A percentile compares a stretch with the other conserved stretches of the same genome.
Evolutionary conservation across 2,797 vertebrate species (phyloP).

Genomic region (Emys orbicularis): DNA sequence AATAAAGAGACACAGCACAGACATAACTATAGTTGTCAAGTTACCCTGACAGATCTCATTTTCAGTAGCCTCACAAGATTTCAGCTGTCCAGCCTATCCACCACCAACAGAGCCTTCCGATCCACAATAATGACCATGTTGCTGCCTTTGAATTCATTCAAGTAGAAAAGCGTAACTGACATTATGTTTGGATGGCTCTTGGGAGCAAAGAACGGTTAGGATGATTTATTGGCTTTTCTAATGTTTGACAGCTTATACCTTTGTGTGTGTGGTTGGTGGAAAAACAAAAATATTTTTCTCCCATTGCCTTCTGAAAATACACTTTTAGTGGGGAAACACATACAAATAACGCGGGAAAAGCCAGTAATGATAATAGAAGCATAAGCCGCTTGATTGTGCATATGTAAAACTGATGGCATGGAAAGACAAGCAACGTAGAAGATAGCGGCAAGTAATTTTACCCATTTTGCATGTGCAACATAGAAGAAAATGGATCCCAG

Average conservation of each 20-base stretch:
- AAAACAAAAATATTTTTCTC: background rate
- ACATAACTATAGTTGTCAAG: background rate
- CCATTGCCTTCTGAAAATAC: background rate
- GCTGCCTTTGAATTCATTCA: conserved; percentile 34
- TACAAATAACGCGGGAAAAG: background rate
- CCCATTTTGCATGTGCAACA: background rate
- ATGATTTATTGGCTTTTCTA: conserved; percentile 3
- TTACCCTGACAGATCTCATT: background rate
- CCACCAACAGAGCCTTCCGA: conserved; percentile 20
- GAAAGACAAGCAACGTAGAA: background rate
- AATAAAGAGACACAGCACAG: background rate
- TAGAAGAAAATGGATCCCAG: background rate
- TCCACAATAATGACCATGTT: conserved; percentile 42
- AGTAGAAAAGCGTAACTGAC: conserved; percentile 32
- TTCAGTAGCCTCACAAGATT: background rate
- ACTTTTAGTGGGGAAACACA: background rate
- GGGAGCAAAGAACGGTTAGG: conserved; percentile 34
- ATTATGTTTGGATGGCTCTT: conserved; percentile 46
- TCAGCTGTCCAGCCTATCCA: background rate
- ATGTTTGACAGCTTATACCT: conserved; percentile 29
- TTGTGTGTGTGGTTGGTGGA: background rate
- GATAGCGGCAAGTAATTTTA: background rate
- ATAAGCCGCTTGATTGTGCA: rapidly evolving
- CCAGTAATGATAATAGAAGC: background rate
- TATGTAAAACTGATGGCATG: background rate